Conservation (phyloP, 2,888 invertebrate species). For the Dolomedes plantarius region DNA sequence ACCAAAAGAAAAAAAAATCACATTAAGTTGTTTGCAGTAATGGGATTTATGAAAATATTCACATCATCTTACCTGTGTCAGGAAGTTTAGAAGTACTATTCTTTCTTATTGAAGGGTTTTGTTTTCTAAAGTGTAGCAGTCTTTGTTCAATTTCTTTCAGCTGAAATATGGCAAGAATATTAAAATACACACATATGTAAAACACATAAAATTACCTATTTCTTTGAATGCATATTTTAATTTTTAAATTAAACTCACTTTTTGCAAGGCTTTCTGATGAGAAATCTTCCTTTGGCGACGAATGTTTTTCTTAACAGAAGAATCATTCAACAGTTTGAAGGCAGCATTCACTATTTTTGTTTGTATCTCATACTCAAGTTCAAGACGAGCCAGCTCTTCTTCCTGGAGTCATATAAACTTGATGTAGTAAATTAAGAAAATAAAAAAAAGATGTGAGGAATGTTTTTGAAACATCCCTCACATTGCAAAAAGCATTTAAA, state of each 20-base stretch:
- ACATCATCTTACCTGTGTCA: slow-evolving; percentile 57
- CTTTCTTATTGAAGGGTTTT: slow-evolving; percentile 34
- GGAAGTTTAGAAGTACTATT: slow-evolving; percentile 39
- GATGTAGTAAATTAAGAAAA: neutral
- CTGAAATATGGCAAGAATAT: slow-evolving; percentile 74
- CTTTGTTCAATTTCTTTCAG: slow-evolving; percentile 73
- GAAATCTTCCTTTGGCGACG: slow-evolving; percentile 82
- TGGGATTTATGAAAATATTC: too few relatives aligned
- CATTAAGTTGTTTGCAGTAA: too few relatives aligned
- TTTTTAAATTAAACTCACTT: too few relatives aligned
- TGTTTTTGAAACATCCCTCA: too few relatives aligned
- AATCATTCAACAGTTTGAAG: slow-evolving; percentile 83
- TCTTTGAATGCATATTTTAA: too few relatives aligned
- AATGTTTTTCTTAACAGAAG: slow-evolving; percentile 82
- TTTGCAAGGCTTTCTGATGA: slow-evolving; percentile 80
- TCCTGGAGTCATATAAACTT: slow-evolving; percentile 79
- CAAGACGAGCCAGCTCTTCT: slow-evolving; percentile 81
- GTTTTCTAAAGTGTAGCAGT: slow-evolving; percentile 59
- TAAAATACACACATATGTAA: too few relatives aligned
- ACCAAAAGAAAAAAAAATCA: too few relatives aligned
- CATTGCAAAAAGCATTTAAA: too few relatives aligned
- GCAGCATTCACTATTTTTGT: slow-evolving; percentile 85
- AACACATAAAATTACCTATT: too few relatives aligned
- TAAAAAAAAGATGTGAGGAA: neutral
- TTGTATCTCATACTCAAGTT: slow-evolving; percentile 85